Evolutionary conservation across 2,113 vertebrate species (phyloP), one percentile per base, ranked within the genome.

Genomic region (Puma concolor): DNA sequence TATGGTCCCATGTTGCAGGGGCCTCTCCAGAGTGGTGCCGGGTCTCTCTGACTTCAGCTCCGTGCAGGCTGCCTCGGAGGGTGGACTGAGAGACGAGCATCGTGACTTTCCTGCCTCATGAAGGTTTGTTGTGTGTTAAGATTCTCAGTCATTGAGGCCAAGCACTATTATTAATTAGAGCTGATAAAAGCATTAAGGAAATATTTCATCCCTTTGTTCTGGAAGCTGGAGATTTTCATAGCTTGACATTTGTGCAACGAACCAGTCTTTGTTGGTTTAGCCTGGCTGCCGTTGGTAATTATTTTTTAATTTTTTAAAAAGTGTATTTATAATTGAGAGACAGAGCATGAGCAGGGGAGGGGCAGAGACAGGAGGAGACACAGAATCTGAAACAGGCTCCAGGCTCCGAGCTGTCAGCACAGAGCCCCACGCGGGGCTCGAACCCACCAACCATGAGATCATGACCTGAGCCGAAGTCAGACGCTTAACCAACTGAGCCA

Each of bases 131-230:
- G 41, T 44, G 87, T 33, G 1, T 36, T 60, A 74, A 95, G 90
- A 66, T 38, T 91, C 50, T 83, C 50, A 97, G 91, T 81, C 80
- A 52, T 0, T 31, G 80, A 91, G 94, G 67, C 87, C 71, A 83
- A 90, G 87, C 93, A 33, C 27, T 25, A 5, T 90, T 96, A 91
- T 94, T 97, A 97, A 97, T 97, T 96, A 97, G 84, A 88, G 29
- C 74, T 50, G 92, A 91, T 93, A 82, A 95, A 88, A 71, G 71
- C 84, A 71, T 88, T 91, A 93, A 91, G 74, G 74, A 90, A 94
- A 89, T 66, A 74, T 64, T 95, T 83, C 92, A 54, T 94, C 67
- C 19, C 23, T 83, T 95, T 93, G 83, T 87, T 82, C 76, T 66
- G 90, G 92, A 90, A 90, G 36, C 94, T 81, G 76, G 91, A 89